Base-by-base conservation (phyloP, 2,888 invertebrate genomes). In the Carpatolechia fugitivella region DNA sequence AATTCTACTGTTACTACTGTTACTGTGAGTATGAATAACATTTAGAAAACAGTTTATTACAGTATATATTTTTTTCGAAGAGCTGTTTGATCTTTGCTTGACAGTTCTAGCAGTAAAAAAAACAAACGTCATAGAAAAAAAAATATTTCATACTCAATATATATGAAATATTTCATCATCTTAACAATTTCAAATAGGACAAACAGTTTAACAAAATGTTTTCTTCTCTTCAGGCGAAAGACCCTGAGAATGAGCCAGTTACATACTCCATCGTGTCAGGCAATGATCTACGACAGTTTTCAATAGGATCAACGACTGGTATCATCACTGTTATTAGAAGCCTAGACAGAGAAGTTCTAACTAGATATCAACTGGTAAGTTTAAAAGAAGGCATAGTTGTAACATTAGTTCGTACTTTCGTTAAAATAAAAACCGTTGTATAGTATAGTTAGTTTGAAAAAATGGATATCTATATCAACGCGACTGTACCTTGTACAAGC, bases 181-280 rank as follows among this genome's bases (percentile, higher is more conserved):
- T n/a, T n/a, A n/a, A n/a, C n/a, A n/a, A n/a, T n/a, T n/a, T n/a
- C n/a, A n/a, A n/a, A n/a, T n/a, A n/a, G n/a, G n/a, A n/a, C n/a
- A n/a, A n/a, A n/a, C n/a, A n/a, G n/a, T n/a, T n/a, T n/a, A n/a
- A n/a, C n/a, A n/a, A n/a, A n/a, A n/a, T 35, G 4, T 35, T 8
- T 40, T 16, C 7, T 41, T 18, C 11, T 41, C 11, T 83, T 1
- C 74, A 95, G 94, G 97, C 97, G n/a, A 91, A 93, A 68, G 97
- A 97, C 83, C 97, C 97, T 11, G 97, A 97, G 85, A 95, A 95
- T 69, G 97, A 97, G 80, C 94, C 94, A 0, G 95, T 97, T 1
- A 93, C 93, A 0, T 97, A 97, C 76, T 95, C 95, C 1, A 96
- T 97, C 52, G 91, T 94, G n/a, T 96, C 96, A 0, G 97, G 97